Evolutionary conservation across 2,888 invertebrate genomes (phyloP), one percentile per base, ranked within the genome.

Genomic region (Orthosia gracilis): DNA sequence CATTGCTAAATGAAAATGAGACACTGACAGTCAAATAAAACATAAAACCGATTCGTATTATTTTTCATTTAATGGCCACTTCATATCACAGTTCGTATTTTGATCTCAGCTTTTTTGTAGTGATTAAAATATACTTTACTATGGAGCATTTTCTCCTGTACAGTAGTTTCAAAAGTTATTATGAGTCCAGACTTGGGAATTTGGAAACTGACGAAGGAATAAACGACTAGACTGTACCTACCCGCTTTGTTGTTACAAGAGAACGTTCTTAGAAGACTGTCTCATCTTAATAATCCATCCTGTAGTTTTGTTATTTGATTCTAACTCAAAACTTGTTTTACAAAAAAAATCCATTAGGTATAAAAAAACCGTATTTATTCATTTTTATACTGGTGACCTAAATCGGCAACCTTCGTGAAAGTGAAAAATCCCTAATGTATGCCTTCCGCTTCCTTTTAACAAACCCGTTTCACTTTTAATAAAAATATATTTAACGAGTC

Each of bases 381-480:
- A 31, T 58, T 69, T 63, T 50, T 57, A 18, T 40, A 75, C 59
- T n/a, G 59, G 12, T 26, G 72, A 3, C 72, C 59, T 49, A 21
- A 71, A 78, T 49, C 13, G 17, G 31, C 13, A 40, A 71, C 47
- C 75, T 71, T 78, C 23, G 59, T 54, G 23, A 21, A 61, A 78
- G 26, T 26, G 18, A 40, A 78, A 78, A 78, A 61, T 75, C 73
- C 59, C 49, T 61, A 61, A 79, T 61, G 73, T 73, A 61, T 72
- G 59, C 79, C 26, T 49, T 72, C 71, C 73, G 40, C 13, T 61
- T 49, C 75, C 40, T 54, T 79, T 72, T 13, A 45, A 54, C 57
- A 72, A 71, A 72, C 75, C 79, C 21, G 4, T 79, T 61, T 73
- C 59, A 73, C 1, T 73, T 79, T 75, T 61, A 54, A 54, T 61